Evolutionary conservation across 2,888 invertebrate genomes (phyloP).

Genomic region (Calameuta pallipes): DNA sequence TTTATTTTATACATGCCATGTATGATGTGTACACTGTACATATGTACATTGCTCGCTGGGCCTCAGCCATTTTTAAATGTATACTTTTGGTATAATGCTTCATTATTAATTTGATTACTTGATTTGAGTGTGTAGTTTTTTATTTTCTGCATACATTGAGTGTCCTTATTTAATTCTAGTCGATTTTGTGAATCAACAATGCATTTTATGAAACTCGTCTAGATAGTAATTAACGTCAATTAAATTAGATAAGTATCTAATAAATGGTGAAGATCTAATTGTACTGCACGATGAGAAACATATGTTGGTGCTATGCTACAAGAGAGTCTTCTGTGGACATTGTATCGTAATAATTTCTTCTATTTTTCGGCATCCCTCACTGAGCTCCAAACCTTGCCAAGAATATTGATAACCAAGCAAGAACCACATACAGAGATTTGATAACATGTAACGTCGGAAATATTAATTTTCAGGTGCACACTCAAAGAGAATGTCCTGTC

Average conservation of each 20-base stretch:
- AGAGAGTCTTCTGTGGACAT: neutral
- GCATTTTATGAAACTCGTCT: neutral
- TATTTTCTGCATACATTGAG: neutral
- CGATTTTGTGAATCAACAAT: neutral
- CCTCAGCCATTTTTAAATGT: neutral
- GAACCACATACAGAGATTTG: neutral
- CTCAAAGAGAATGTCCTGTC: neutral
- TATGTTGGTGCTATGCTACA: neutral
- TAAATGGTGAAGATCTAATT: neutral
- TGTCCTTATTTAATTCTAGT: neutral
- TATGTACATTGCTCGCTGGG: neutral
- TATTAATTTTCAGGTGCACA: neutral
- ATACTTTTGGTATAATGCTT: neutral
- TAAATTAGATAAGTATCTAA: neutral
- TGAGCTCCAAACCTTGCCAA: neutral
- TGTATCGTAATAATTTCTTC: neutral
- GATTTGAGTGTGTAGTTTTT: neutral
- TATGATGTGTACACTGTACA: neutral
- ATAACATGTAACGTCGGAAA: neutral
- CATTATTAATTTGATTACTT: neutral
- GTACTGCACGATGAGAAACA: neutral
- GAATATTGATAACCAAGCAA: neutral
- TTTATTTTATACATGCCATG: neutral
- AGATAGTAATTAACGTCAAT: neutral
- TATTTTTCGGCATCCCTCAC: neutral